Percentiles rank a stretch among this genome's conserved stretches.
Evolutionary conservation across 1,140 invertebrate species (phyloP).

Genomic region (Brachionus calyciflorus): DNA sequence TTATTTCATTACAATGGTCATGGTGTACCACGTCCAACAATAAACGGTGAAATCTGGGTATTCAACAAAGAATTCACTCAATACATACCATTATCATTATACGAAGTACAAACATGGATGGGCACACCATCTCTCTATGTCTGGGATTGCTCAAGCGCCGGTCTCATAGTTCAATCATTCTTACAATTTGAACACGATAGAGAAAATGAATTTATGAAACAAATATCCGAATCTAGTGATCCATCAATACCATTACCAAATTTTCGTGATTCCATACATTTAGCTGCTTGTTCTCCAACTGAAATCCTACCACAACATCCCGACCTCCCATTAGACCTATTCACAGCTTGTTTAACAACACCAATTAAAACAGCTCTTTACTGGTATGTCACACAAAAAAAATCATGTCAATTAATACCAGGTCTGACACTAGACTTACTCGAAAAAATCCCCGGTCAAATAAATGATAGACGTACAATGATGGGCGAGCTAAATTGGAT

Average conservation of each 20-base stretch:
- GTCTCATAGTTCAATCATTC: constrained; percentile 5
- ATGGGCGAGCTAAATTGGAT: constrained; percentile 99
- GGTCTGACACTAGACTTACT: constrained; percentile 61
- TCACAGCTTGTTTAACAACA: constrained; percentile 94
- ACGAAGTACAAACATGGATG: constrained; percentile 98
- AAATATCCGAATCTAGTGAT: not conserved
- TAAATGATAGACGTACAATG: constrained; percentile 92
- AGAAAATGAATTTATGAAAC: not conserved
- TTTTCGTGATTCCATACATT: constrained; percentile 82
- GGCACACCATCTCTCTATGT: constrained; percentile 96
- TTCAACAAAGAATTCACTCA: constrained; percentile 97
- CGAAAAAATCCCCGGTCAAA: constrained; percentile 78
- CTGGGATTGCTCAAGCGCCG: constrained; percentile 75
- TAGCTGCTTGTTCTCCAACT: constrained; percentile 85
- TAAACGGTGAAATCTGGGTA: constrained; percentile 99
- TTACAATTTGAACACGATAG: not conserved
- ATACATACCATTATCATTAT: constrained; percentile 96
- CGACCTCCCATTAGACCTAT: constrained; percentile 95
- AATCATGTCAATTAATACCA: constrained; percentile 48
- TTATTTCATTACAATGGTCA: constrained; percentile 99
- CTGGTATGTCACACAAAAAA: constrained; percentile 41
- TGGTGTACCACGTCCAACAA: constrained; percentile 94
- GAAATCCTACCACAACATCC: constrained; percentile 95
- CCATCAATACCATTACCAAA: constrained; percentile 33
- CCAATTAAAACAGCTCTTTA: constrained; percentile 84